These are phyloP conservation scores for Aphodius granarius DNA, from an alignment of 2,888 invertebrate genomes.

Conservation along the genomic window DNA sequence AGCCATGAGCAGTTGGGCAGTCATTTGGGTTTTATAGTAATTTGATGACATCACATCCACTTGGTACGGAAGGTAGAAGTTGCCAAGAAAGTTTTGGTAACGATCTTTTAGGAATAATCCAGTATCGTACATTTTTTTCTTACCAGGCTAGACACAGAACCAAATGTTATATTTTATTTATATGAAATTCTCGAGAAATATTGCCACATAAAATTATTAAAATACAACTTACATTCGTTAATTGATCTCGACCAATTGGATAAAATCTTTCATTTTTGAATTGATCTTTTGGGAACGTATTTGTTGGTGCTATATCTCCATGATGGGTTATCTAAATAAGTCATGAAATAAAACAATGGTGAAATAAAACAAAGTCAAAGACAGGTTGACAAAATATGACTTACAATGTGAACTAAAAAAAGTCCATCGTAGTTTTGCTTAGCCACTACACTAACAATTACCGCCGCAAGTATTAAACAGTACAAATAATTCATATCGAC, in stretches of 20 bases:
- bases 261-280: conserved; percentile 14
- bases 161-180: not conserved
- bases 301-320: conserved; percentile 18
- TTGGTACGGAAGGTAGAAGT: conserved; percentile 57
- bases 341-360: not conserved
- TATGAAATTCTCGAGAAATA: no score
- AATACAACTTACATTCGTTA: conserved; percentile 18
- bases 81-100: conserved; percentile 60
- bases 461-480: not conserved
- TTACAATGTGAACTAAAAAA: conserved; percentile 6
- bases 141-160: conserved; percentile 57
- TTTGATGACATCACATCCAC: conserved; percentile 69
- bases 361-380: not conserved
- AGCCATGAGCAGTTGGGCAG: conserved; percentile 66
- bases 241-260: conserved; percentile 11
- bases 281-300: conserved; percentile 20
- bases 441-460: not conserved
- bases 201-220: not conserved
- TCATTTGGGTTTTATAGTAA: conserved; percentile 72
- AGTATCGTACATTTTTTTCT: conserved; percentile 60
- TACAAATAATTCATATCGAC: not conserved
- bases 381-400: not conserved
- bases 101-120: conserved; percentile 63
- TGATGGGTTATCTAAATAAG: conserved; percentile 24
- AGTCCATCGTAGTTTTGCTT: not conserved